Base-by-base conservation (phyloP, 2,888 invertebrate species). In the Drosophila phalerata region DNA sequence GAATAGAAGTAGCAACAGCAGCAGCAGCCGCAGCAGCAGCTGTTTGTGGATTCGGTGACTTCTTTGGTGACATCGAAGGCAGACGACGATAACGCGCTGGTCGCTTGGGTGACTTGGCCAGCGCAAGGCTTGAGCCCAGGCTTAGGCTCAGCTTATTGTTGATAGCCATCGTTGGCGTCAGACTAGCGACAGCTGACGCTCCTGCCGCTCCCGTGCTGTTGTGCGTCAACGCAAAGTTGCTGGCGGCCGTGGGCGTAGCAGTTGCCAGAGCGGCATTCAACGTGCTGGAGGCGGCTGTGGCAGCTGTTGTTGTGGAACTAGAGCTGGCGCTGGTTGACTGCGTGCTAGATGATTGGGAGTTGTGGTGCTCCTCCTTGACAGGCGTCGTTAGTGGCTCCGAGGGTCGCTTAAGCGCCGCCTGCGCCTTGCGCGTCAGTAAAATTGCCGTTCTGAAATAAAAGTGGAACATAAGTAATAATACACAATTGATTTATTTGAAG, bases 351-450 rank as follows among this genome's bases (percentile, higher is more conserved):
- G 87, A 81, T 65, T 88, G 87, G 0, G 89, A 89, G 55, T 86
- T 86, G 11, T 87, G 80, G n/a, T 86, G 88, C 68, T 91, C 91
- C 66, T 91, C 91, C 57, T 91, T 91, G 13, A 91, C 91, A 8
- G 90, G 86, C 58, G 90, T 91, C 30, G 89, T 81, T 48, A 77
- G 32, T 8, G 87, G 81, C 55, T 91, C 91, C 9, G 88, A 91
- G 5, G 93, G 93, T 64, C 91, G 90, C 85, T 94, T 93, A 43
- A 93, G 86, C 69, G 93, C 93, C 1, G 95, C 94, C 87, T 95
- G 94, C 1, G 95, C 95, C 92, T 96, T 96, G 51, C 96, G 94
- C 10, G 96, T 96, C 83, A 97, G 95, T 32, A 97, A 92, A 28
- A 97, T 96, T n/a, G 96, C 96, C 22, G 96, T 96, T 85, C 96